Evolutionary conservation across 2,797 vertebrate genomes (phyloP).

Genomic region (Selene dorsalis): DNA sequence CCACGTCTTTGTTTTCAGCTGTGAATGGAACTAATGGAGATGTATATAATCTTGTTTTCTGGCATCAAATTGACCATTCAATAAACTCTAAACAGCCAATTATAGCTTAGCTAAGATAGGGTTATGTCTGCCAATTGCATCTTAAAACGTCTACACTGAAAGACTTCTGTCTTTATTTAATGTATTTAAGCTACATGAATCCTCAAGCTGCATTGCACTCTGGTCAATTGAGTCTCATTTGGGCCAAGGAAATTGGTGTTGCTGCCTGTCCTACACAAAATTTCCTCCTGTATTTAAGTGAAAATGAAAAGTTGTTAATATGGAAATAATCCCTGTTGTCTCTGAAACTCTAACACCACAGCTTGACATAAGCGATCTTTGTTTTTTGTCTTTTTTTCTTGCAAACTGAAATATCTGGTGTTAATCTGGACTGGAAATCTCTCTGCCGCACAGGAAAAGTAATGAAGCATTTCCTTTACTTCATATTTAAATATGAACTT

Average conservation of each 20-base stretch:
- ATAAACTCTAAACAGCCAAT: not conserved
- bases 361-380: not conserved
- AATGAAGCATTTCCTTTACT: too few relatives aligned
- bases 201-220: conserved; percentile 3
- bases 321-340: not conserved
- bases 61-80: not conserved
- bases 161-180: not conserved
- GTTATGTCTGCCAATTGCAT: not conserved
- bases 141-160: not conserved
- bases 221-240: conserved; percentile 6
- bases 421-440: not conserved
- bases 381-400: too few relatives aligned
- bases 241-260: too few relatives aligned
- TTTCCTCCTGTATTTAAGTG: not conserved
- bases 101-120: not conserved
- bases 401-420: too few relatives aligned
- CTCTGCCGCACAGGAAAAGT: not conserved
- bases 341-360: not conserved
- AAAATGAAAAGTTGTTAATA: not conserved
- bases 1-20: not conserved
- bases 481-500: too few relatives aligned
- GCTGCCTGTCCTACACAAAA: too few relatives aligned
- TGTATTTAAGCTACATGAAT: not conserved
- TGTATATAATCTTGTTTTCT: too few relatives aligned
- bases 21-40: not conserved